Percentiles rank a stretch among this genome's conserved stretches.
Evolutionary conservation across 2,888 invertebrate species (phyloP).

Genomic region (Chouioia cunea): DNA sequence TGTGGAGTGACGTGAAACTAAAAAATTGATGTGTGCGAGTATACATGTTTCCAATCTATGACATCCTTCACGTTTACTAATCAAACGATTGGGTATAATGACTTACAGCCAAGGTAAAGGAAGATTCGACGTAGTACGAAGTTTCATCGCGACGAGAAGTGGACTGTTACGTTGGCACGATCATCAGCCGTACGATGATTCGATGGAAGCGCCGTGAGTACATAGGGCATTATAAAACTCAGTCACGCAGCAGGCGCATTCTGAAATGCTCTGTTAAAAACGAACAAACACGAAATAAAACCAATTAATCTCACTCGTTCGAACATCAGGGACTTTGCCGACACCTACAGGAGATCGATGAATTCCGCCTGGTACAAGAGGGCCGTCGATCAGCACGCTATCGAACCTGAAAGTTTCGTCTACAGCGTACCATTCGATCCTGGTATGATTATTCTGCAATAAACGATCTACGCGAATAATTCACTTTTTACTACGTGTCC

Average conservation of each 20-base stretch:
- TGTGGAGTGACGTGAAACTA: background rate
- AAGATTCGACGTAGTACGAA: constrained; percentile 86
- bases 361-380: constrained; percentile 92
- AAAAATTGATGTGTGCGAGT: constrained; percentile 6
- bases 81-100: constrained; percentile 18
- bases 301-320: background rate
- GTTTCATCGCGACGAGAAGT: constrained; percentile 91
- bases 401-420: constrained; percentile 91
- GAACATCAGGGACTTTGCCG: constrained; percentile 81
- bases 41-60: background rate
- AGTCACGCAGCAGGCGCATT: background rate
- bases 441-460: constrained; percentile 61
- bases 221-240: too few species aligned
- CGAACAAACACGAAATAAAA: background rate
- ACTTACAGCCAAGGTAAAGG: constrained; percentile 88
- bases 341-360: constrained; percentile 83
- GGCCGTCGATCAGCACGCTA: constrained; percentile 89
- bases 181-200: constrained; percentile 73
- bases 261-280: background rate
- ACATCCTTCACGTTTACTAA: constrained; percentile 7
- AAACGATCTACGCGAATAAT: too few species aligned
- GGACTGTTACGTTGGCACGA: constrained; percentile 91
- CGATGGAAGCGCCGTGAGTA: constrained; percentile 80
- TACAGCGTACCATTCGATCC: constrained; percentile 89
- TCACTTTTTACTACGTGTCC: too few species aligned